A percentile compares a stretch with the other conserved stretches of the same genome.
phyloP scores from a whole-genome alignment of 1,140 invertebrate genomes.

The Drosophila willistoni region DNA sequence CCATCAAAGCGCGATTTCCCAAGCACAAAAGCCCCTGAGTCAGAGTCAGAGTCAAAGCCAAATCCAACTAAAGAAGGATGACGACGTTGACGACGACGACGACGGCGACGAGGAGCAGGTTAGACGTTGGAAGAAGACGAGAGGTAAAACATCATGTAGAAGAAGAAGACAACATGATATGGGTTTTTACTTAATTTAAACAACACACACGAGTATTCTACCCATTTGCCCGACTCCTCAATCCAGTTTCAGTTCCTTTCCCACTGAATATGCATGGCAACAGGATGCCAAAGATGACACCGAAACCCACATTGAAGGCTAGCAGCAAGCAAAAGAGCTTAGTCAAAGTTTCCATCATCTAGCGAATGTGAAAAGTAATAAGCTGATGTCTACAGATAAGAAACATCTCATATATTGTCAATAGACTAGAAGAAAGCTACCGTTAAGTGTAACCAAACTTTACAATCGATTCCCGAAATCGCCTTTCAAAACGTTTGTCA shows the following conservation, averaged over 20 bases:
- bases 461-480: no score
- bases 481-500: no score
- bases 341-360: slow-evolving; percentile 3
- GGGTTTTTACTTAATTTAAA: slow-evolving; percentile 63
- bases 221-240: background rate
- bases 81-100: background rate
- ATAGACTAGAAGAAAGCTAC: no score
- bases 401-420: no score
- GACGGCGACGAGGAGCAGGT: background rate
- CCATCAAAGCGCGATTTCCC: slow-evolving; percentile 13
- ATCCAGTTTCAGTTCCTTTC: background rate
- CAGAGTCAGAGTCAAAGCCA: background rate
- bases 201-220: slow-evolving; percentile 40
- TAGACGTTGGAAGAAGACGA: slow-evolving; percentile 6
- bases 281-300: slow-evolving; percentile 17
- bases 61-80: background rate
- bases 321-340: background rate
- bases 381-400: background rate
- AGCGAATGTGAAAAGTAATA: slow-evolving; percentile 4
- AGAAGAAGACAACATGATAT: slow-evolving; percentile 40
- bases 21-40: slow-evolving; percentile 16
- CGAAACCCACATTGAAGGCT: background rate
- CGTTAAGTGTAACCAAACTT: no score
- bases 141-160: slow-evolving; percentile 6
- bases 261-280: slow-evolving; percentile 23